Base-by-base conservation (phyloP, 1,140 invertebrate species). In the Meloidogyne exigua region DNA sequence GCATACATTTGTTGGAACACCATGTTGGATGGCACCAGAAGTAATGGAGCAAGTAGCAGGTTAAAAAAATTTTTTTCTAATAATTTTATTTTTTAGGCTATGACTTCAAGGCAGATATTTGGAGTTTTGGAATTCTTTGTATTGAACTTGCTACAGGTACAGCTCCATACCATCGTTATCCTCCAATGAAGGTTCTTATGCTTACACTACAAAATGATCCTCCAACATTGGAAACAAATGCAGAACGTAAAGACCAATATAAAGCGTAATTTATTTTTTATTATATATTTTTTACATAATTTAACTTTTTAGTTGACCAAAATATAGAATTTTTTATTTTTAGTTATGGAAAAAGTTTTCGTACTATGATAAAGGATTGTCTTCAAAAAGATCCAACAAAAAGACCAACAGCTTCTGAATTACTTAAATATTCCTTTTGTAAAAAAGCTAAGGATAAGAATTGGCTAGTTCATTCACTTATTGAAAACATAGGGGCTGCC, bases 21-120 rank as follows among this genome's bases (percentile, higher is more conserved):
- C 96, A 0, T 98, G 96, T 88, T 99, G 95, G 95, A 98, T 98
- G 95, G 96, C 96, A n/a, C 96, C 96, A 13, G 96, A 99, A 90
- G 95, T 98, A 76, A 98, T 98, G 95, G 95, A 98, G 90, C 95
- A 97, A 91, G 94, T 97, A 85, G 94, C 95, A 88, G 96, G 96
- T 0, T 98, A 98, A n/a, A 57, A 57, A 57, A 9, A 57, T 57
- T 32, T 36, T 9, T 71, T 10, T 13, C 1, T 4, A 49, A 15
- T n/a, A 26, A 26, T 10, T 9, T 18, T 25, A 28, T 63, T 23
- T n/a, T 75, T 66, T 64, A 57, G 49, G 49, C 28, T 23, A 69
- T 57, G 69, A 73, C 32, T 81, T 83, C 36, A 98, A 98, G 89
- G 96, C 96, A n/a, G 96, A 99, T 87, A 98, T 99, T 79, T 99